Base-by-base conservation (phyloP, 1,140 invertebrate genomes). In the Campoletis sonorensis region DNA sequence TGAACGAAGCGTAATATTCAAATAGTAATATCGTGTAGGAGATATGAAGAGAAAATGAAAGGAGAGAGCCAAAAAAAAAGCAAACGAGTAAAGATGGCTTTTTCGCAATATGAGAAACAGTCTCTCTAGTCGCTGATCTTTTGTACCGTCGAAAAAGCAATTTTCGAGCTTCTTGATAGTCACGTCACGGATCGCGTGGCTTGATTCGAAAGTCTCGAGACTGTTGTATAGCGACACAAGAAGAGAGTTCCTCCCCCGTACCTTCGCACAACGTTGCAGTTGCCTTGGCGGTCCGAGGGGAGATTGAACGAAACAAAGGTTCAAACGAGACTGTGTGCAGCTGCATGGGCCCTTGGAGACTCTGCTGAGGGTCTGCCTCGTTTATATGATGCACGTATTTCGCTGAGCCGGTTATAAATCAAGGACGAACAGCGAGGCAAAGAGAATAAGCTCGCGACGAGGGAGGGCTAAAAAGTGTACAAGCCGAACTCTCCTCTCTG, bases 251-350 rank as follows among this genome's bases (percentile, higher is more conserved):
- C 61, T 10, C 61, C 21, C 11, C 21, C 23, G 23, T 3, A 64
- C 75, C 49, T 82, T 82, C 70, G 21, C 21, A 82, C 77, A 72
- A 79, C 54, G 67, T 45, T 45, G 64, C 23, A 30, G 15, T 8
- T 27, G 58, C 64, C 18, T 51, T 21, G 54, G 16, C 67, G 75
- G 49, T 33, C 75, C 75, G 23, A 54, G 80, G 64, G 79, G 51
- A 78, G 81, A 76, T 83, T 81, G 76, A 68, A 79, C 79, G 77
- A 84, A 85, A 85, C 84, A 84, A 85, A 85, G 80, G 61, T 82
- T 80, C 45, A 78, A 82, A 73, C 71, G 68, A 78, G 82, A 85
- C 51, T 75, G 82, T 67, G n/a, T 26, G 61, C 21, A 54, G 82
- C 83, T 79, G 61, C 40, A 45, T 13, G 40, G 40, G 51, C 33